Evolutionary conservation across 2,113 vertebrate species (phyloP), one percentile per base, ranked within the genome.

Genomic region (Coptodon bakossiorum): DNA sequence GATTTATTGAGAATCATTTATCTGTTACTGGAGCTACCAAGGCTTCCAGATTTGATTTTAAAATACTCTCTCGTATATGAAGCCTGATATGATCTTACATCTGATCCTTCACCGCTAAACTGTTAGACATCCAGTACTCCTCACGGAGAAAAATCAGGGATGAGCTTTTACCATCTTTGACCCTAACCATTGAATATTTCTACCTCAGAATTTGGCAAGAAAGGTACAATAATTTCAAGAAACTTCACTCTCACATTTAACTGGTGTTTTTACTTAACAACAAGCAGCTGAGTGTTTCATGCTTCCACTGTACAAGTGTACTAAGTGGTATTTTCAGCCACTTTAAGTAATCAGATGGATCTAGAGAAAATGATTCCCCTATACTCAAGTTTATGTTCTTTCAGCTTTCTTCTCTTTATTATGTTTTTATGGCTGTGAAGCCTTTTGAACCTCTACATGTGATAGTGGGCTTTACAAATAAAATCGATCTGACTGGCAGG

Each of bases 101-200:
- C 14, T 73, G 38, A 73, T 71, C 38, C 38, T 17, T 73, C 38
- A 45, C 68, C 29, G 68, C 22, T 22, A 27, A 73, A 45, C 68
- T 73, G 40, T 73, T 73, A 45, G 66, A 45, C 3, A 73, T 27
- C 68, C 22, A 73, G 22, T 1, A 1, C 14, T 73, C 1, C 8
- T 45, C 68, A 29, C 1, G 0, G 68, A 73, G 68, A 73, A 45
- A 27, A 45, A 73, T 73, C 13, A 0, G 0, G 22, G 13, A 27
- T 50, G 9, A 50, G 10, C 6, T 78, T 78, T 78, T 52, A 0
- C 10, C 27, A 31, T 78, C 11, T 31, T n/a, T 50, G 6, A 12
- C 73, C 10, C 10, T 0, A n/a, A 78, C 17, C 45, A n/a, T 31
- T n/a, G 45, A 48, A 48, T 45, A 9, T 29, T 27, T 45, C 13